Percentiles rank a stretch among this genome's conserved stretches.
These are phyloP conservation scores for Drosophila ohnishii DNA, from an alignment of 1,140 invertebrate genomes.

Conservation along the genomic window DNA sequence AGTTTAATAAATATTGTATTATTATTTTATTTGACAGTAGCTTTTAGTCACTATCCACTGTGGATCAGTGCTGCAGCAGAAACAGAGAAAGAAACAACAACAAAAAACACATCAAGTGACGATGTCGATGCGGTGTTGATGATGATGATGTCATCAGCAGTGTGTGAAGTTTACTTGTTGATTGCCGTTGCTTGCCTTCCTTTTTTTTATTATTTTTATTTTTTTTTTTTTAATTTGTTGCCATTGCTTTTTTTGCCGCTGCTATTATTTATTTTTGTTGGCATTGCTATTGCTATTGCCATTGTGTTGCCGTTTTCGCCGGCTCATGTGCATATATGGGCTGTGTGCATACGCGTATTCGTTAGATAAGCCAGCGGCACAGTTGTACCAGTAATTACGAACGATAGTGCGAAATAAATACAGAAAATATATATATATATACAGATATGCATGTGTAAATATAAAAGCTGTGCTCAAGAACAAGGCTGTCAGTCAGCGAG, in stretches of 20 bases:
- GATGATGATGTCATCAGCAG: conserved; percentile 60
- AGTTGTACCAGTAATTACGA: conserved; percentile 18
- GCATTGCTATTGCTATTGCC: conserved; percentile 8
- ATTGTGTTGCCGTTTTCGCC: conserved; percentile 51
- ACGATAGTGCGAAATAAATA: conserved; percentile 3
- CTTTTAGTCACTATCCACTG: conserved; percentile 10
- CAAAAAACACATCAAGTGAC: conserved; percentile 17
- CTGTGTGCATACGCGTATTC: conserved; percentile 36
- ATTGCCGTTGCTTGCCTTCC: conserved; percentile 45
- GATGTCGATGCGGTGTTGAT: conserved; percentile 26
- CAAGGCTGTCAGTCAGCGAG: conserved; percentile 3
- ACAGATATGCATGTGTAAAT: not conserved
- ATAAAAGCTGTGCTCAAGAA: conserved; percentile 10
- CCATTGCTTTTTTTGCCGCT: conserved; percentile 23
- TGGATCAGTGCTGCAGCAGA: conserved; percentile 18
- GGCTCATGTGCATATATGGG: conserved; percentile 49
- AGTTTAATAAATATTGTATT: too few relatives aligned
- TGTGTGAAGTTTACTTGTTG: conserved; percentile 63
- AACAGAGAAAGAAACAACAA: conserved; percentile 7
- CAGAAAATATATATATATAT: not conserved
- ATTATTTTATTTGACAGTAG: too few relatives aligned
- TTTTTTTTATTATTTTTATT: not conserved
- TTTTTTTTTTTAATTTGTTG: conserved; percentile 9
- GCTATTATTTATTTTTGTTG: conserved; percentile 17
- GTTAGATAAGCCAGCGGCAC: conserved; percentile 49